Evolutionary conservation across 2,888 invertebrate species (phyloP).

Genomic region (Sacculina carcini): DNA sequence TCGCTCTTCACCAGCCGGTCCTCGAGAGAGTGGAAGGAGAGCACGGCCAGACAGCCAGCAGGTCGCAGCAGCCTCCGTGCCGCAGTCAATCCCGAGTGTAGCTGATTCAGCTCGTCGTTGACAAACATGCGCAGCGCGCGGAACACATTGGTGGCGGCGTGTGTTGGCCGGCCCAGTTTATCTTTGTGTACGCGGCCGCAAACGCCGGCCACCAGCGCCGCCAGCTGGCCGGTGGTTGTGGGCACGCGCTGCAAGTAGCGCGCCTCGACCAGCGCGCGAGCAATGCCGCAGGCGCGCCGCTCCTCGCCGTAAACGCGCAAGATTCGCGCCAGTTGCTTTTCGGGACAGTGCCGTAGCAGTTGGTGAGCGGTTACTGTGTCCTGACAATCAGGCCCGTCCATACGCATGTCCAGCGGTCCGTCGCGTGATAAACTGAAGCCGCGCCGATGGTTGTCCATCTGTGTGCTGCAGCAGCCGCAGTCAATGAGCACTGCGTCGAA

Average conservation of each 20-base stretch:
- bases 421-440: constrained; percentile 64
- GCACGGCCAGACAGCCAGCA: constrained; percentile 47
- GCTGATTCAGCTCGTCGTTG: constrained; percentile 83
- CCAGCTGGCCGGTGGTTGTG: constrained; percentile 54
- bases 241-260: constrained; percentile 45
- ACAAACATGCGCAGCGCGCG: constrained; percentile 82
- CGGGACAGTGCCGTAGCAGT: constrained; percentile 49
- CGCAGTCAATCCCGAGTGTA: constrained; percentile 58
- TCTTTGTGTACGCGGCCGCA: constrained; percentile 28
- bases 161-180: constrained; percentile 42
- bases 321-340: constrained; percentile 48
- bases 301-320: constrained; percentile 83
- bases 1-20: constrained; percentile 80
- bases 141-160: constrained; percentile 73
- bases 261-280: constrained; percentile 58
- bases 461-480: constrained; percentile 87
- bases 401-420: constrained; percentile 82
- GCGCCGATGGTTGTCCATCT: constrained; percentile 49
- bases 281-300: constrained; percentile 55
- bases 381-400: constrained; percentile 45
- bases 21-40: constrained; percentile 79
- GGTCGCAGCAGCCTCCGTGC: constrained; percentile 46
- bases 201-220: constrained; percentile 39
- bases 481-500: constrained; percentile 75
- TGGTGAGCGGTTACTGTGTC: constrained; percentile 59